These are phyloP conservation scores for Idaea biselata DNA, from an alignment of 2,888 invertebrate genomes.

Conservation along the genomic window DNA sequence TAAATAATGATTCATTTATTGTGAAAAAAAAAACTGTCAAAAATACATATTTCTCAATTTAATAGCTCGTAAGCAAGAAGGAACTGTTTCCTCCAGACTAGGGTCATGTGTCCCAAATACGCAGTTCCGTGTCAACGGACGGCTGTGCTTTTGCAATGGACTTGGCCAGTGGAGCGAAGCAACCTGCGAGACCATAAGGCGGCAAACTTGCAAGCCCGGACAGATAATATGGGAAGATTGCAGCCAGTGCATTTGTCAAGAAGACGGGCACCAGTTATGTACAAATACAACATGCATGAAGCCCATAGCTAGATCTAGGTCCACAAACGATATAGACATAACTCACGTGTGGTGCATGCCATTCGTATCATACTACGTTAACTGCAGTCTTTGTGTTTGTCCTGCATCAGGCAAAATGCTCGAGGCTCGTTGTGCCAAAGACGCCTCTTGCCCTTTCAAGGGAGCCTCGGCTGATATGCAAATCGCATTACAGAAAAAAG, in stretches of 20 bases:
- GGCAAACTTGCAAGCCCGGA: conserved; percentile 52
- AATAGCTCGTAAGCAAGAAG: conserved; percentile 6
- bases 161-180: conserved; percentile 53
- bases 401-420: conserved; percentile 56
- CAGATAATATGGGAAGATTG: conserved; percentile 61
- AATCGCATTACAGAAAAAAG: conserved; percentile 37
- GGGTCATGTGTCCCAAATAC: conserved; percentile 64
- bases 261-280: conserved; percentile 54
- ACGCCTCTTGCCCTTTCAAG: conserved; percentile 50
- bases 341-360: conserved; percentile 50
- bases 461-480: conserved; percentile 24
- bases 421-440: conserved; percentile 60
- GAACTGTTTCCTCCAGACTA: conserved; percentile 18
- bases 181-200: conserved; percentile 47
- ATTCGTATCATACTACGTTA: conserved; percentile 58
- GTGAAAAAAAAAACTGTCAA: too few relatives aligned
- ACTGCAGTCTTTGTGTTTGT: conserved; percentile 66
- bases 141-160: conserved; percentile 54
- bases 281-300: conserved; percentile 47
- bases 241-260: conserved; percentile 61
- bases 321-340: conserved; percentile 14
- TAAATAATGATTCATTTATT: background rate
- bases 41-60: conserved; percentile 10
- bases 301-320: conserved; percentile 11
- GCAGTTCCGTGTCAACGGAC: conserved; percentile 53